Percentiles rank a stretch among this genome's conserved stretches.
Conservation (phyloP, 2,797 vertebrate genomes). For the Brotula barbata region DNA sequence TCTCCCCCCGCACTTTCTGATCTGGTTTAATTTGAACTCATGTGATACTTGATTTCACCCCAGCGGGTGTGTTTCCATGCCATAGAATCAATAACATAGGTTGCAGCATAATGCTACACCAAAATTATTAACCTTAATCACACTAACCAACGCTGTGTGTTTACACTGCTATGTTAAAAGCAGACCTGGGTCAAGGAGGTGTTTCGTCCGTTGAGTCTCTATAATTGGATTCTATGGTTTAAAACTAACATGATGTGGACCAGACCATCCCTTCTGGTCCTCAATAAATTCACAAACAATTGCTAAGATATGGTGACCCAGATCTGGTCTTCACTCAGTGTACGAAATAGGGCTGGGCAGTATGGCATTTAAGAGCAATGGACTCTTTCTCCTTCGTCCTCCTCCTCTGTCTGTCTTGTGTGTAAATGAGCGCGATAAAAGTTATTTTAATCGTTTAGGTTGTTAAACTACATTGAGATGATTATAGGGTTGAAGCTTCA, state of each 20-base stretch:
- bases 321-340: conserved; percentile 29
- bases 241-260: background rate
- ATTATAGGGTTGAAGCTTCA: too few relatives aligned
- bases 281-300: background rate
- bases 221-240: too few relatives aligned
- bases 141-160: conserved; percentile 7
- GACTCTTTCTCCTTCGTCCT: too few relatives aligned
- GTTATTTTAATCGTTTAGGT: too few relatives aligned
- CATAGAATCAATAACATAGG: conserved; percentile 42
- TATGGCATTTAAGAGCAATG: too few relatives aligned
- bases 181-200: conserved; percentile 41
- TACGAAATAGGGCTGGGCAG: too few relatives aligned
- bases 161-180: background rate
- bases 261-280: background rate
- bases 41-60: conserved; percentile 20
- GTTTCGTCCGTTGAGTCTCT: too few relatives aligned
- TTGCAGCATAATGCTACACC: background rate
- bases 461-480: too few relatives aligned
- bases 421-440: too few relatives aligned
- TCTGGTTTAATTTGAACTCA: conserved; percentile 31
- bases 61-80: conserved; percentile 2
- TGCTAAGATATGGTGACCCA: conserved; percentile 9
- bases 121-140: conserved; percentile 18
- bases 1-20: conserved; percentile 38
- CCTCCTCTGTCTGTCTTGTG: too few relatives aligned